Conservation (phyloP, 2,797 vertebrate genomes). For the Trachops cirrhosus region DNA sequence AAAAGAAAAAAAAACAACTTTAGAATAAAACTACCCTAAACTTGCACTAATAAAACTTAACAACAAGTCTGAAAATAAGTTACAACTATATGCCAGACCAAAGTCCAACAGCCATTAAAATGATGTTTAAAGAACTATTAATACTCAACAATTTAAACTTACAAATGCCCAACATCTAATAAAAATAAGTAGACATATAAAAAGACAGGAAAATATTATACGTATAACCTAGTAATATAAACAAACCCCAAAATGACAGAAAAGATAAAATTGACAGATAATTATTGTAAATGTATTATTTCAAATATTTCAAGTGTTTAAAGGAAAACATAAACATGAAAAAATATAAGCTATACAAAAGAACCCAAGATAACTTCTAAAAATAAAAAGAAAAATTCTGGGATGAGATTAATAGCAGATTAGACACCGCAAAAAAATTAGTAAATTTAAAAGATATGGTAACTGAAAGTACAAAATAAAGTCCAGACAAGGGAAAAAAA, state of each 20-base stretch:
- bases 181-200: neutral
- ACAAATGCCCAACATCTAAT: neutral
- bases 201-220: neutral
- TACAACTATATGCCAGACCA: neutral
- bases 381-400: neutral
- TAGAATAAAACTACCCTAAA: neutral
- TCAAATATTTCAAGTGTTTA: neutral
- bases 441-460: neutral
- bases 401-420: neutral
- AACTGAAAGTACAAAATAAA: neutral
- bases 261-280: neutral
- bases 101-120: neutral
- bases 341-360: neutral
- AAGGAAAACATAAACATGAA: neutral
- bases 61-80: neutral
- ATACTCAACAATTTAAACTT: neutral
- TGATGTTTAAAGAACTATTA: neutral
- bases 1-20: neutral
- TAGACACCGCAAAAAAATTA: neutral
- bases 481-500: neutral
- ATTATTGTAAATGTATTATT: neutral
- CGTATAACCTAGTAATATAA: neutral
- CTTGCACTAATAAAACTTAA: neutral
- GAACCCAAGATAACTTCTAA: neutral
- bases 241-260: neutral